Conservation (phyloP, 2,113 vertebrate species). For the Tetrax tetrax region DNA sequence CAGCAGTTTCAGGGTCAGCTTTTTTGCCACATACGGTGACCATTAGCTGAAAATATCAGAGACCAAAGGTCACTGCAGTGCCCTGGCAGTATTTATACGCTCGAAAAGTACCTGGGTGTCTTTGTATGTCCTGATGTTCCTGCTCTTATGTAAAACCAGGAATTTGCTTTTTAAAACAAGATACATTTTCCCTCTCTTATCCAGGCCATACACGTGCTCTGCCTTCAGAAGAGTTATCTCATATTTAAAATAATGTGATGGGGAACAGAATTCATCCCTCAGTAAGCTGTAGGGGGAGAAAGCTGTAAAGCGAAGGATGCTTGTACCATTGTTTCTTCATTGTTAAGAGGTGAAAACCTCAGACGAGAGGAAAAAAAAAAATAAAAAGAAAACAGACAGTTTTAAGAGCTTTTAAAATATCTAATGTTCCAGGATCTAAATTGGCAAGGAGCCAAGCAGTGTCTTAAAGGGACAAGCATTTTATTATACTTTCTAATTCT, state of each 20-base stretch:
- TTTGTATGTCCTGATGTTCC: background rate
- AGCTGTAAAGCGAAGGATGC: constrained; percentile 63
- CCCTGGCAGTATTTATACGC: constrained; percentile 2
- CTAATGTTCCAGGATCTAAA: constrained; percentile 77
- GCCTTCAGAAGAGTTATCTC: background rate
- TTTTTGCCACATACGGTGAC: constrained; percentile 48
- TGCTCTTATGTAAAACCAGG: background rate
- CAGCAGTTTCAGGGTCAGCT: background rate
- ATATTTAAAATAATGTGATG: background rate
- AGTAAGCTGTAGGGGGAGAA: constrained; percentile 46
- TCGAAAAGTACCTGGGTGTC: constrained; percentile 17
- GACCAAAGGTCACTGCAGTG: constrained; percentile 35
- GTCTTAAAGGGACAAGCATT: constrained; percentile 83
- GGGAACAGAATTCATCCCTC: background rate
- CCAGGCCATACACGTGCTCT: background rate
- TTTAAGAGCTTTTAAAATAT: constrained; percentile 84
- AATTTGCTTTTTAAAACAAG: background rate
- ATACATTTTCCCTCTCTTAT: background rate
- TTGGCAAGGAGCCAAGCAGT: constrained; percentile 72
- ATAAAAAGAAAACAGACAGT: constrained; percentile 49
- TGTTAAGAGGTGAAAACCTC: constrained; percentile 75
- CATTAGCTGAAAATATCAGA: constrained; percentile 40
- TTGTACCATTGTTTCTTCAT: constrained; percentile 70
- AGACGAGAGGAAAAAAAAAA: background rate
- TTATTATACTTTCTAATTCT: constrained; percentile 88